These are phyloP conservation scores for Suillia variegata DNA, from an alignment of 2,888 invertebrate species.

Conservation along the genomic window DNA sequence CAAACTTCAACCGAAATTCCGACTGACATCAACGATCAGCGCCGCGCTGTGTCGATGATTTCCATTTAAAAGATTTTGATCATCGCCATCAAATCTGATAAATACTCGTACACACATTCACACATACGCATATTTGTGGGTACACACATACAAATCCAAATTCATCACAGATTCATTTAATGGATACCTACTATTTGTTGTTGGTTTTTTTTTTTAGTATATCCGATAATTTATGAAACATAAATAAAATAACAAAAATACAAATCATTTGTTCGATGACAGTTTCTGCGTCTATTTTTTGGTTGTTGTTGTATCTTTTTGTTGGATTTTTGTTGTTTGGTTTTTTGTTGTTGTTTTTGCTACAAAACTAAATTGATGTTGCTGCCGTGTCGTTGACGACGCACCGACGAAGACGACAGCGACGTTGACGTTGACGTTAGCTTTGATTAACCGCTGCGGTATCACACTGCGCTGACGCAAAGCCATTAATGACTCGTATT, in stretches of 20 bases:
- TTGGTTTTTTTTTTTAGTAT: too few relatives aligned
- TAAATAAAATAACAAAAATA: slow-evolving; percentile 57
- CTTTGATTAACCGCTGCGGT: slow-evolving; percentile 3
- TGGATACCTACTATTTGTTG: too few relatives aligned
- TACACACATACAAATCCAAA: background rate
- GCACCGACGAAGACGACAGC: slow-evolving; percentile 10
- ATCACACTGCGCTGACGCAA: slow-evolving; percentile 12
- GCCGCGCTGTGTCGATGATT: slow-evolving; percentile 52
- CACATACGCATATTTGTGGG: slow-evolving; percentile 10
- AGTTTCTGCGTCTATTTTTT: slow-evolving; percentile 44
- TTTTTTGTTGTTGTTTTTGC: too few relatives aligned
- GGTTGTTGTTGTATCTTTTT: slow-evolving; percentile 24
- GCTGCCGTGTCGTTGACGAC: slow-evolving; percentile 17
- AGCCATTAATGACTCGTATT: slow-evolving; percentile 16
- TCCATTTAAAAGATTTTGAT: slow-evolving; percentile 53
- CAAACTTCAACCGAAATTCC: slow-evolving; percentile 18
- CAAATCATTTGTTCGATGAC: slow-evolving; percentile 60
- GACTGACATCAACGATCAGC: slow-evolving; percentile 29
- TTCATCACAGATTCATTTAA: slow-evolving; percentile 29
- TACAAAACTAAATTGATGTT: slow-evolving; percentile 1
- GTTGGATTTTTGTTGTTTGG: too few relatives aligned
- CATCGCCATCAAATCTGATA: slow-evolving; percentile 26
- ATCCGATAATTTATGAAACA: slow-evolving; percentile 60
- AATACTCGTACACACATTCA: slow-evolving; percentile 26
- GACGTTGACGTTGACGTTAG: slow-evolving; percentile 17